Percentiles rank a stretch among this genome's conserved stretches.
Evolutionary conservation across 2,797 vertebrate species (phyloP).

Genomic region (Chaetodon trifasciatus): DNA sequence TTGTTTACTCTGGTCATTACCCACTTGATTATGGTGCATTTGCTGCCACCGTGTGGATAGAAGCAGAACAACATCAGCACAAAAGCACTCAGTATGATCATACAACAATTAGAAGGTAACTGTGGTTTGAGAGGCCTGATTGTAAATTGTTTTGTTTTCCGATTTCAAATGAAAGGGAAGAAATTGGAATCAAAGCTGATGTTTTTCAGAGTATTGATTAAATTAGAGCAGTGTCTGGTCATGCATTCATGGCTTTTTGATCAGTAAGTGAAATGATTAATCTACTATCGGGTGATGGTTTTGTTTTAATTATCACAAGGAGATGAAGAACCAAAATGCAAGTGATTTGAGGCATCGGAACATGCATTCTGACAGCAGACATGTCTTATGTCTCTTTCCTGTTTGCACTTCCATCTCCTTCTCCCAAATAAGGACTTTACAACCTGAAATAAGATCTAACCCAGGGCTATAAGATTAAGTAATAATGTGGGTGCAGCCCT

Average conservation of each 20-base stretch:
- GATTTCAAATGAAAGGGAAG: not conserved
- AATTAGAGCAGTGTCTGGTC: not conserved
- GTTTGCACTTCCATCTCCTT: not conserved
- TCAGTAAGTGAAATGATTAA: not conserved
- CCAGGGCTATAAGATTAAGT: no score
- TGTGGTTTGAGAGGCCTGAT: not conserved
- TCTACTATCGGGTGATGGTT: not conserved
- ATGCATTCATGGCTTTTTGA: not conserved
- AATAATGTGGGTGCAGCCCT: not conserved
- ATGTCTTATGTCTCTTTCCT: not conserved
- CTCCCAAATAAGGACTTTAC: not conserved
- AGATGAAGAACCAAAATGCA: not conserved
- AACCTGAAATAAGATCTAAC: not conserved
- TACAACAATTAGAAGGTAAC: not conserved
- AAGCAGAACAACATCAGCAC: constrained; percentile 3
- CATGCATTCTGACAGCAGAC: constrained; percentile 5
- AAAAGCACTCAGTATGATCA: not conserved
- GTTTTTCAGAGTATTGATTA: not conserved
- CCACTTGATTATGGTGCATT: not conserved
- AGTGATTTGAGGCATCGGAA: not conserved
- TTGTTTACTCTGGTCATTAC: constrained; percentile 37
- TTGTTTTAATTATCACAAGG: constrained; percentile 1
- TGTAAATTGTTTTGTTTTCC: not conserved
- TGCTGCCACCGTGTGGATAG: constrained; percentile 29
- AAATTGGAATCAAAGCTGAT: not conserved